Conservation (phyloP, 2,113 vertebrate genomes). For the Eolophus roseicapilla region DNA sequence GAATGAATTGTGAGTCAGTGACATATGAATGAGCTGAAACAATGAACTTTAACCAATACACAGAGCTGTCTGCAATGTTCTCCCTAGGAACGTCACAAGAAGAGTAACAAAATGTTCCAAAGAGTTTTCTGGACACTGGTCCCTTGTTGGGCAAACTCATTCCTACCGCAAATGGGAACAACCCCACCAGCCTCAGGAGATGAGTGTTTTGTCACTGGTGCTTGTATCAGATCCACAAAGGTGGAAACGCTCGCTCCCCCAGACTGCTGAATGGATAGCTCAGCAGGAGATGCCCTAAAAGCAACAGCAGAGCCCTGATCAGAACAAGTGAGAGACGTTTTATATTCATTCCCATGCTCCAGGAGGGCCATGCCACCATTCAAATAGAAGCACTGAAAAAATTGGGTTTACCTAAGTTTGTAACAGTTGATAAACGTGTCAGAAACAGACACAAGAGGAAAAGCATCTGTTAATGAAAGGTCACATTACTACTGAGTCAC, state of each 20-base stretch:
- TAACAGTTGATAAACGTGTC: background rate
- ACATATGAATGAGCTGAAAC: constrained; percentile 20
- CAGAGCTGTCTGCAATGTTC: background rate
- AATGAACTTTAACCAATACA: background rate
- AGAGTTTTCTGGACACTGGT: background rate
- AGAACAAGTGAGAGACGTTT: background rate
- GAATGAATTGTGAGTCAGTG: constrained; percentile 8
- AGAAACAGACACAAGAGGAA: background rate
- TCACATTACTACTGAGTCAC: background rate
- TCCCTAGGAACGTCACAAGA: background rate
- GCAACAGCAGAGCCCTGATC: background rate
- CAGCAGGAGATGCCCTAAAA: background rate
- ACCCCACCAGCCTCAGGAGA: background rate
- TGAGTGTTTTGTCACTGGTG: background rate
- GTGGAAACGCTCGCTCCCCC: background rate
- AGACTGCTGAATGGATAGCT: background rate
- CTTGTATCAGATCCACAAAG: background rate
- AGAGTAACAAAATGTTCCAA: background rate
- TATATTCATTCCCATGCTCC: background rate
- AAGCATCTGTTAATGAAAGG: background rate
- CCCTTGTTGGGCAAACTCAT: background rate
- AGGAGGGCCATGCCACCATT: background rate
- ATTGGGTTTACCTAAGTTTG: background rate
- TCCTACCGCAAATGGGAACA: background rate
- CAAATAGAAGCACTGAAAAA: background rate